Evolutionary conservation across 2,888 invertebrate genomes (phyloP).

Genomic region (Scaptomyza parva): DNA sequence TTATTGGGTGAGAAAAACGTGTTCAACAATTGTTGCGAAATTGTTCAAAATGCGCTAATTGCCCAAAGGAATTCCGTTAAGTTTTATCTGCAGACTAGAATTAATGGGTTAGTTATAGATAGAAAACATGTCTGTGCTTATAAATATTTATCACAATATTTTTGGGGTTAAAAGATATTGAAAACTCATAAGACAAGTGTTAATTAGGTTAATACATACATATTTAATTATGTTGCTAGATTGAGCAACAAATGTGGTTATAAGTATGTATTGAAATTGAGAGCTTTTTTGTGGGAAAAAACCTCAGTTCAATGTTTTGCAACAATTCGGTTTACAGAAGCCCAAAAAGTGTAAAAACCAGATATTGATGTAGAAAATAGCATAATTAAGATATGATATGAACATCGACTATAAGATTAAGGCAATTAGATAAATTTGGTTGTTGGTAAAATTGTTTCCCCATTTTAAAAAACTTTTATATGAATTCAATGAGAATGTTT

Average conservation of each 20-base stretch:
- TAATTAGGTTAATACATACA: conserved; percentile 64
- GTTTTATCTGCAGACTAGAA: conserved; percentile 8
- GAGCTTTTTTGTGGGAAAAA: conserved; percentile 27
- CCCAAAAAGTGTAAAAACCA: conserved; percentile 29
- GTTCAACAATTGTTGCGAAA: conserved; percentile 43
- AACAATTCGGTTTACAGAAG: conserved; percentile 29
- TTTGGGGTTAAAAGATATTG: conserved; percentile 17
- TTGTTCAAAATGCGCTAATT: conserved; percentile 56
- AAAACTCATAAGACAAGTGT: conserved; percentile 21
- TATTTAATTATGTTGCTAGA: conserved; percentile 27
- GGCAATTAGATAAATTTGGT: too few relatives aligned
- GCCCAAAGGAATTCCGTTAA: conserved; percentile 39
- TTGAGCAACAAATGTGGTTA: conserved; percentile 34
- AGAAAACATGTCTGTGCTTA: neutral
- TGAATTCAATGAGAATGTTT: conserved; percentile 49
- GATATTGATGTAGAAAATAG: neutral
- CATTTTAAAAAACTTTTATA: neutral
- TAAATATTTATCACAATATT: neutral
- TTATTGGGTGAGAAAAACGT: conserved; percentile 65
- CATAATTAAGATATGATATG: neutral
- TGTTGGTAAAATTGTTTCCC: too few relatives aligned
- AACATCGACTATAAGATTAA: too few relatives aligned
- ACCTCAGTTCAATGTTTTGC: conserved; percentile 21
- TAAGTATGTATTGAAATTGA: conserved; percentile 14
- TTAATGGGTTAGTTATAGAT: neutral